Evolutionary conservation across 1,140 invertebrate species (phyloP).

Genomic region (Drosophila erecta): DNA sequence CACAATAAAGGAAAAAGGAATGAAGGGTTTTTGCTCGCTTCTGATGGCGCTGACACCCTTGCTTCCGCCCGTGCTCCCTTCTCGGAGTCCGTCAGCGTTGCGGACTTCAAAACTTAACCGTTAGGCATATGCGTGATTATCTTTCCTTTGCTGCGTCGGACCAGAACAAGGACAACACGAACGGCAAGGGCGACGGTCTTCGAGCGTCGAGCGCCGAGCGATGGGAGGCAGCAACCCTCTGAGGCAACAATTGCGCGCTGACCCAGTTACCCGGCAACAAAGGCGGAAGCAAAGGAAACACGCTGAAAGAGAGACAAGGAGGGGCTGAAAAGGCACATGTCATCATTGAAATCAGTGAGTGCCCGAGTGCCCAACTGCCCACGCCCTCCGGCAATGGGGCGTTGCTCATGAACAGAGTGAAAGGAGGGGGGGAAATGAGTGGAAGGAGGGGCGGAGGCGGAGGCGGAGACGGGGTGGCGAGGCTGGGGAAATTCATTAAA

Average conservation of each 20-base stretch:
- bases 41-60: constrained; percentile 65
- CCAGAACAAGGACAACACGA: constrained; percentile 25
- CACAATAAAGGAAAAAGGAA: constrained; percentile 23
- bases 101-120: constrained; percentile 81
- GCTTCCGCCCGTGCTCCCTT: constrained; percentile 35
- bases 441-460: background rate
- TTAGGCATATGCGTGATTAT: constrained; percentile 83
- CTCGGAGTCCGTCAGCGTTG: constrained; percentile 29
- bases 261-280: constrained; percentile 83
- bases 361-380: constrained; percentile 58
- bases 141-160: constrained; percentile 60
- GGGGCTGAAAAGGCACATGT: constrained; percentile 77
- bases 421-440: background rate
- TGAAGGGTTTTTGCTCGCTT: constrained; percentile 12
- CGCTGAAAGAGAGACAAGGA: constrained; percentile 60
- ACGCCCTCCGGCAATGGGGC: constrained; percentile 63
- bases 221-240: constrained; percentile 49
- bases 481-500: constrained; percentile 78
- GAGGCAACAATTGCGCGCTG: constrained; percentile 78
- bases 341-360: constrained; percentile 79
- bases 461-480: background rate
- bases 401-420: constrained; percentile 49
- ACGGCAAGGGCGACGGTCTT: background rate
- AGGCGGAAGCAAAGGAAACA: constrained; percentile 82
- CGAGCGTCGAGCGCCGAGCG: background rate